These are phyloP conservation scores for Scomberomorus guttatus DNA, from an alignment of 2,797 vertebrate genomes.

Conservation along the genomic window DNA sequence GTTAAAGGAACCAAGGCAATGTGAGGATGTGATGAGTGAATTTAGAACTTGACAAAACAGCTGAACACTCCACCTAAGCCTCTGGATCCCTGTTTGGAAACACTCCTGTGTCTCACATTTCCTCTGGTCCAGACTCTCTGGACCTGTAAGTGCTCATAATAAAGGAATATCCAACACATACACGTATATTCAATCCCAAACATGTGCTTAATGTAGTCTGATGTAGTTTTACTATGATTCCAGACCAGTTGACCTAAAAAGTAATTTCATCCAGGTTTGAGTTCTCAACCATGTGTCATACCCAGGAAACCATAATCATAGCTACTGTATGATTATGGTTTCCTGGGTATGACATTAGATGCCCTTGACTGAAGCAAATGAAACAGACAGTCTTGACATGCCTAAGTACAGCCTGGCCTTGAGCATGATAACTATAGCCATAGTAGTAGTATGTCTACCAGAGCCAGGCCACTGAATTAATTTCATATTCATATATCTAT, in stretches of 20 bases:
- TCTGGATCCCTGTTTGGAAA: slow-evolving; percentile 70
- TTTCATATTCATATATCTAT: slow-evolving; percentile 16
- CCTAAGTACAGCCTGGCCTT: slow-evolving; percentile 61
- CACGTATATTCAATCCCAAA: slow-evolving; percentile 17
- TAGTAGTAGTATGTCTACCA: neutral
- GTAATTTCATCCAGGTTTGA: neutral
- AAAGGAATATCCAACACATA: slow-evolving; percentile 4
- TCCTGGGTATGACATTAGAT: slow-evolving; percentile 47
- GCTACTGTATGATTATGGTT: neutral
- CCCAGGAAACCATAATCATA: slow-evolving; percentile 32
- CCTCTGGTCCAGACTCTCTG: slow-evolving; percentile 54
- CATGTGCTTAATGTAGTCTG: neutral
- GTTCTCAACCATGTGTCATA: slow-evolving; percentile 40
- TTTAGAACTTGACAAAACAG: slow-evolving; percentile 83
- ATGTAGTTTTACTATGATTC: neutral
- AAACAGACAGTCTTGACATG: slow-evolving; percentile 45
- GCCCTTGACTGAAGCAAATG: slow-evolving; percentile 68
- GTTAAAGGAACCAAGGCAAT: slow-evolving; percentile 70
- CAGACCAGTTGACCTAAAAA: neutral
- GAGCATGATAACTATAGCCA: slow-evolving; percentile 41
- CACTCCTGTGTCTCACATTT: slow-evolving; percentile 61
- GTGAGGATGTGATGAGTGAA: slow-evolving; percentile 80
- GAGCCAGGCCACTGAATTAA: neutral
- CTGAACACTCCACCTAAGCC: slow-evolving; percentile 81
- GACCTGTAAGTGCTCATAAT: slow-evolving; percentile 53